Percentiles rank a stretch among this genome's conserved stretches.
Evolutionary conservation across 30 jellyfish, hydroid and myxozoan species (phyloP).

Genomic region (Rhopilema esculentum): DNA sequence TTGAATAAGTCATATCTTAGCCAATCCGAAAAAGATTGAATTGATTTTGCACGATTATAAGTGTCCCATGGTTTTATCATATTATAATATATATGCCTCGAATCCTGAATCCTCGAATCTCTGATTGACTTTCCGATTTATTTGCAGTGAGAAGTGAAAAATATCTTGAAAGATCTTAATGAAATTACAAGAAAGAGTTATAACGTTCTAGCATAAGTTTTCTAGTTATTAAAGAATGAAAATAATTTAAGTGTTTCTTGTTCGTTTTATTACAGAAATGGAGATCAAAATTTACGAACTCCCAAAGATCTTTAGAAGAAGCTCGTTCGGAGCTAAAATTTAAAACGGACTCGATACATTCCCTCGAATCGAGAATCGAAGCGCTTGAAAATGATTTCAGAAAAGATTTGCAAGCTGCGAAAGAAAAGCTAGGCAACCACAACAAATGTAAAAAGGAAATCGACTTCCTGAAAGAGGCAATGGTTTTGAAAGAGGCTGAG

Average conservation of each 20-base stretch:
- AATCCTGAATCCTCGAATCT: too few relatives aligned
- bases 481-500: constrained; percentile 44
- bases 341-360: constrained; percentile 36
- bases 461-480: constrained; percentile 30
- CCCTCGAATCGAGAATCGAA: constrained; percentile 37
- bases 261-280: constrained; percentile 55
- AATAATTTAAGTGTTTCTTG: not conserved
- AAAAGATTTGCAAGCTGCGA: constrained; percentile 47
- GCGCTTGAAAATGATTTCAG: constrained; percentile 31
- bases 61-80: too few relatives aligned
- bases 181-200: too few relatives aligned
- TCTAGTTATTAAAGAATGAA: not conserved
- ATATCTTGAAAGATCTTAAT: too few relatives aligned
- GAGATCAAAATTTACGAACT: constrained; percentile 48
- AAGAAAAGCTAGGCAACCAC: constrained; percentile 57
- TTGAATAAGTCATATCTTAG: too few relatives aligned
- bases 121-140: too few relatives aligned
- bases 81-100: too few relatives aligned
- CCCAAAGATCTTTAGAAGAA: constrained; percentile 63
- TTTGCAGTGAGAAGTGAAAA: too few relatives aligned
- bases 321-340: constrained; percentile 36
- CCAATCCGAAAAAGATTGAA: too few relatives aligned
- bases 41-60: too few relatives aligned
- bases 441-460: constrained; percentile 54
- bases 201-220: too few relatives aligned